These are phyloP conservation scores for Sceliomorpha sp. DNA, from an alignment of 2,888 invertebrate species.

Conservation along the genomic window DNA sequence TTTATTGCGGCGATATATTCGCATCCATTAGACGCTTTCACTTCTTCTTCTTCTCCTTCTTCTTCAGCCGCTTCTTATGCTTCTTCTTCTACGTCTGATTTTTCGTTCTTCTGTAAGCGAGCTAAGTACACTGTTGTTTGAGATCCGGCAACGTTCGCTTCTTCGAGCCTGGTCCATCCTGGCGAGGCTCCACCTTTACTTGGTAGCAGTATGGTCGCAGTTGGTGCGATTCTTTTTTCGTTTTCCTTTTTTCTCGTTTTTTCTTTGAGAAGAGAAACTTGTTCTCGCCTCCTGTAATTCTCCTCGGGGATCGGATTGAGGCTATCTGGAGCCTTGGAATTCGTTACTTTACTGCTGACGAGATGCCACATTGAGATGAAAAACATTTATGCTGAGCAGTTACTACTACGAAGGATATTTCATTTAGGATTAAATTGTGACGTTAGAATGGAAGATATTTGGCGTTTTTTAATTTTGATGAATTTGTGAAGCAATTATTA, in stretches of 20 bases:
- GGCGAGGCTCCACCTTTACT: constrained; percentile 47
- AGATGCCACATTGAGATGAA: constrained; percentile 52
- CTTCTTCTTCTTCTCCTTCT: constrained; percentile 62
- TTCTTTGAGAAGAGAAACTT: constrained; percentile 43
- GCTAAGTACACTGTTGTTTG: constrained; percentile 51
- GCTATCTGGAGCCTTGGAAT: constrained; percentile 50
- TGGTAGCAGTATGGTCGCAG: constrained; percentile 35
- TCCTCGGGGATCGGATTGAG: constrained; percentile 42
- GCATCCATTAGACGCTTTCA: constrained; percentile 78
- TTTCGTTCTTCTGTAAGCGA: constrained; percentile 56
- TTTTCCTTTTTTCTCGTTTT: constrained; percentile 21
- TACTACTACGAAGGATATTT: constrained; percentile 42
- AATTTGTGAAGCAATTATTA: too few species aligned
- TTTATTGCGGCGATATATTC: constrained; percentile 80
- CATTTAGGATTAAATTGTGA: constrained; percentile 31
- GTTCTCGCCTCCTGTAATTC: constrained; percentile 54
- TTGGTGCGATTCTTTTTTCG: constrained; percentile 19
- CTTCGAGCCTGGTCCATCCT: constrained; percentile 40
- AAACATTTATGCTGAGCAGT: constrained; percentile 53
- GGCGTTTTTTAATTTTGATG: too few species aligned
- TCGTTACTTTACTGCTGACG: constrained; percentile 39
- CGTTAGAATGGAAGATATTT: constrained; percentile 28
- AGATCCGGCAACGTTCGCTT: constrained; percentile 16
- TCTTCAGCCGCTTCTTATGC: too few species aligned
- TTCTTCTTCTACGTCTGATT: constrained; percentile 66